Percentiles rank a stretch among this genome's conserved stretches.
phyloP scores from a whole-genome alignment of 2,888 invertebrate genomes.

The Steinernema hermaphroditum region DNA sequence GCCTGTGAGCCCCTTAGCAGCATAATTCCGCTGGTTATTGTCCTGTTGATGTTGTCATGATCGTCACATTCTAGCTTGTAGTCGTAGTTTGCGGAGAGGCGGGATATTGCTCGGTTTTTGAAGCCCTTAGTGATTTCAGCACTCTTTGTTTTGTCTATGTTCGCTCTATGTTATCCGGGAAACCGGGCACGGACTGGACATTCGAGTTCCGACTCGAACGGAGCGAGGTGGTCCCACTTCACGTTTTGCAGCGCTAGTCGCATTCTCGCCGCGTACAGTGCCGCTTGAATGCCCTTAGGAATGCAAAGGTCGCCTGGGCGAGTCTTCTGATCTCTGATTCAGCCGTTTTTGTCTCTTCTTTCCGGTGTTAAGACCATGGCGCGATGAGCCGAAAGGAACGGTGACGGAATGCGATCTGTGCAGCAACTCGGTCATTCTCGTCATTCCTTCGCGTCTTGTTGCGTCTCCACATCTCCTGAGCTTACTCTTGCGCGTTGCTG shows the following conservation, averaged over 20 bases:
- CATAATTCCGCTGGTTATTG: not conserved
- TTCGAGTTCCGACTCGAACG: not conserved
- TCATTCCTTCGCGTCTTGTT: not conserved
- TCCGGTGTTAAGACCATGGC: not conserved
- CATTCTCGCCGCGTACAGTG: not conserved
- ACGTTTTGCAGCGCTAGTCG: not conserved
- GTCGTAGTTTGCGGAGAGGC: not conserved
- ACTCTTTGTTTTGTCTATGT: too few species aligned
- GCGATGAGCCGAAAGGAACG: not conserved
- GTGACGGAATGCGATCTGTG: constrained; percentile 1
- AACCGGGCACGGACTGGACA: too few species aligned
- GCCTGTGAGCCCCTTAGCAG: not conserved
- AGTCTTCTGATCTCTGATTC: not conserved
- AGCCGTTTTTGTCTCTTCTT: not conserved
- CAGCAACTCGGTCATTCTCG: not conserved
- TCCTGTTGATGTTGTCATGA: too few species aligned
- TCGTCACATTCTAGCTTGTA: constrained; percentile 9
- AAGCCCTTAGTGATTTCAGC: not conserved
- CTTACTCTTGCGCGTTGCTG: constrained; percentile 2
- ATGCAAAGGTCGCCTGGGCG: constrained; percentile 16
- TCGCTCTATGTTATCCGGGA: too few species aligned
- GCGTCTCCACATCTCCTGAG: constrained; percentile 6
- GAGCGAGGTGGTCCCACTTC: not conserved
- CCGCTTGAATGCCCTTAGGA: not conserved
- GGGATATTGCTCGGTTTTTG: not conserved